Base-by-base conservation (phyloP, 1,140 invertebrate species). In the Cryptotermes secundus region DNA sequence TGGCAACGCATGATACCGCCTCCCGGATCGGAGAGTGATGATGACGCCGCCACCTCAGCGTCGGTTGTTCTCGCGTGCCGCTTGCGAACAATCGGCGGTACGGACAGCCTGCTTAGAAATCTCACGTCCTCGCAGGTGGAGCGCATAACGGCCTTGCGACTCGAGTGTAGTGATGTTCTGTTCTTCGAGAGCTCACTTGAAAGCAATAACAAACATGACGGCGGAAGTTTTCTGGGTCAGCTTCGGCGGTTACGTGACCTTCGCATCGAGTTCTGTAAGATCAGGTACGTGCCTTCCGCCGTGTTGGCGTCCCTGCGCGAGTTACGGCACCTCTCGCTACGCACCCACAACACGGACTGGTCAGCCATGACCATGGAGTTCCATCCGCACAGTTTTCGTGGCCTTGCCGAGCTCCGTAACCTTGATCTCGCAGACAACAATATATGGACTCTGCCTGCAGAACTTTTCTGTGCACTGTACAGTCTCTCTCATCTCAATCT, bases 401-500 rank as follows among this genome's bases (percentile, higher is more conserved):
- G 94, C 16, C 89, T 96, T 83, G 91, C 92, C 79, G 92, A 94
- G 87, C 90, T 97, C 45, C 91, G 93, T 84, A 90, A 92, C 85
- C 90, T 97, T 85, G 93, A 97, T 90, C 89, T 97, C 19, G 93
- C 93, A 83, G 93, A 95, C 87, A 97, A 97, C 90, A 96, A 96
- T 87, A 94, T 97, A 79, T 95, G 94, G 93, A 94, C 92, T 34
- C 90, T 96, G 72, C 95, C 96, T 72, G 89, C 91, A 19, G 93
- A 94, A 65, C 90, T 96, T 10, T 93, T 97, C 87, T 97, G 96
- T 89, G 93, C 94, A 3, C 90, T 96, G 80, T 92, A 92, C 85
- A 93, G 92, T 87, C 91, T 97, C 72, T 91, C 92, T 84, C 91
- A 90, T 83, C 90, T 96, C n/a, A 96, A 96, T 88, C 88, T 96